Base-by-base conservation (phyloP, 1,140 invertebrate genomes). In the Ruditapes philippinarum region DNA sequence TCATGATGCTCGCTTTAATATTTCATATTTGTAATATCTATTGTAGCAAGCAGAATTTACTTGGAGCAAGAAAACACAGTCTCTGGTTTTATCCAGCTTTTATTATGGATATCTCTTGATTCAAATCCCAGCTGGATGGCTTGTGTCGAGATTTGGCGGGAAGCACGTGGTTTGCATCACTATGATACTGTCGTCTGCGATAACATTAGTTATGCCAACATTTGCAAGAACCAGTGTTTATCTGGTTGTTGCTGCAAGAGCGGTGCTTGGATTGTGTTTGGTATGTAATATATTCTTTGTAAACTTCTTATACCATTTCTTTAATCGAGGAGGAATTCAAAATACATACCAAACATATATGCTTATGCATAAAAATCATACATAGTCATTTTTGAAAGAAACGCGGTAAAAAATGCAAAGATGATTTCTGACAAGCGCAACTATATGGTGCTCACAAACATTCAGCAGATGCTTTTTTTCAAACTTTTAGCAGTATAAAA, bases 131-230 rank as follows among this genome's bases (percentile, higher is more conserved):
- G 98, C 98, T 36, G 94, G 93, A 9, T 94, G 97, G 98, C 90
- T 97, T 25, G 97, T 97, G 0, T 97, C 97, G 98, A 96, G 97
- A 91, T 97, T 97, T 94, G 98, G 98, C 36, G 98, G 97, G 4
- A 98, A 98, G 94, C 95, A 96, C 0, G 96, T 98, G 2, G 98
- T 98, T 95, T 98, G 98, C n/a, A 40, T 40, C 4, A n/a, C 14
- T 22, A 54, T 80, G 60, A 28, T 12, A 49, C 14, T 88, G 28
- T 14, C 49, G 4, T 68, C 54, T 25, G 17, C 60, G 2, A 3
- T 42, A n/a, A 83, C 80, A 42, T 3, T 83, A 68, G 25, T 83
- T 14, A 65, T 40, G 1, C 80, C 80, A 14, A 22, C 49, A 9
- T 9, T 38, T 0, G 57, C 80, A 0, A 79, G 76, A 57, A 54